phyloP scores from a whole-genome alignment of 2,797 vertebrate species.

The Karalla daura region DNA sequence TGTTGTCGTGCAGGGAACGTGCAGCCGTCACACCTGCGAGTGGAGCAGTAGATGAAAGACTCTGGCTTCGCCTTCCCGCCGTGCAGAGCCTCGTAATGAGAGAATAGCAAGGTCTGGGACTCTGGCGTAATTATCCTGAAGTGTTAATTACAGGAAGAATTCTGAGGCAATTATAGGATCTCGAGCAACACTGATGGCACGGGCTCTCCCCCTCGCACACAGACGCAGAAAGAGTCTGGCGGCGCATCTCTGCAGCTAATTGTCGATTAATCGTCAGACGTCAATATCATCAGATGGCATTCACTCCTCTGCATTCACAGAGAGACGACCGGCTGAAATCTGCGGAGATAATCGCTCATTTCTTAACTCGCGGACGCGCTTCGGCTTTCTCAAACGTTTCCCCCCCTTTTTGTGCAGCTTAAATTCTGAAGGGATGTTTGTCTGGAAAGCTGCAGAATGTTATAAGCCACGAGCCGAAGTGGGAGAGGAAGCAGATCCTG shows the following conservation, averaged over 20 bases:
- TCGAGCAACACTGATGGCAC: slow-evolving; percentile 42
- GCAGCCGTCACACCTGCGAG: background rate
- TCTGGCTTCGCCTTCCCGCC: background rate
- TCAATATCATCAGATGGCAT: slow-evolving; percentile 31
- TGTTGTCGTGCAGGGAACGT: slow-evolving; percentile 5
- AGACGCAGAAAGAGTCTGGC: slow-evolving; percentile 42
- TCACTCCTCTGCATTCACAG: background rate
- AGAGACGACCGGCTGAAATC: slow-evolving; percentile 10
- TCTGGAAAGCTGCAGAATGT: slow-evolving; percentile 36
- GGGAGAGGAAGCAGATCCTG: slow-evolving; percentile 22
- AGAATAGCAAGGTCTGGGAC: slow-evolving; percentile 46
- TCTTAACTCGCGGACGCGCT: slow-evolving; percentile 31
- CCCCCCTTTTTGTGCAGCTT: slow-evolving; percentile 12
- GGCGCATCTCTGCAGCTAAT: slow-evolving; percentile 43
- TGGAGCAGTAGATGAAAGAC: background rate
- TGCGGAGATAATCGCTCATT: slow-evolving; percentile 33
- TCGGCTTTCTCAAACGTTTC: too few relatives aligned
- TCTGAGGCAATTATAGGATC: slow-evolving; percentile 71
- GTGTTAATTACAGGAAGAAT: slow-evolving; percentile 73
- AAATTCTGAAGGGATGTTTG: slow-evolving; percentile 39
- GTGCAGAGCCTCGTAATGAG: slow-evolving; percentile 42
- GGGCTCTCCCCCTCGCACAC: slow-evolving; percentile 32
- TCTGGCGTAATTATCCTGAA: slow-evolving; percentile 62
- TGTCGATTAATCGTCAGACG: slow-evolving; percentile 66
- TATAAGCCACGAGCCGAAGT: slow-evolving; percentile 44